These are phyloP conservation scores for Spatulosminthurus flaviceps DNA, from an alignment of 2,888 invertebrate genomes.

Conservation along the genomic window DNA sequence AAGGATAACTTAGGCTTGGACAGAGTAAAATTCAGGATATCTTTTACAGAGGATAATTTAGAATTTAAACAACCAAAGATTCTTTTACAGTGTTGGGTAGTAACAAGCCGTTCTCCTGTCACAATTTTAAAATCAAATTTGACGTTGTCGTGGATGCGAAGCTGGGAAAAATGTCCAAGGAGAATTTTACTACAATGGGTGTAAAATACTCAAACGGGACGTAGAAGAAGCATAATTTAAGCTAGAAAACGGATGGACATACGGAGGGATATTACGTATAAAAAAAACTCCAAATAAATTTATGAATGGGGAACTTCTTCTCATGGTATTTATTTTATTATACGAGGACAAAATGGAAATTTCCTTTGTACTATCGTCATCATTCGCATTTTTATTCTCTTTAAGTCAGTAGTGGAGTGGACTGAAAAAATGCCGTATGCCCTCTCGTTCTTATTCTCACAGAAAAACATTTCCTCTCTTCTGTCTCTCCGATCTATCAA, in stretches of 20 bases:
- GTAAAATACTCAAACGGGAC: not conserved
- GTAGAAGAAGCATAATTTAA: not conserved
- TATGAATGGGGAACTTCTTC: slow-evolving; percentile 23
- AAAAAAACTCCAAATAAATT: not conserved
- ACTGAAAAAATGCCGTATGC: not conserved
- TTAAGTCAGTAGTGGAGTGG: not conserved
- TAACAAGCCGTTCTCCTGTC: slow-evolving; percentile 12
- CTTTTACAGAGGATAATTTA: not conserved
- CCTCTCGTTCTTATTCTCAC: not conserved
- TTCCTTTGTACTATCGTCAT: not conserved
- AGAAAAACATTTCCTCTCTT: not conserved
- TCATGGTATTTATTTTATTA: slow-evolving; percentile 13
- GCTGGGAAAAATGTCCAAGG: not conserved
- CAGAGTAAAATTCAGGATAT: no score
- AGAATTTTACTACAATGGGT: not conserved
- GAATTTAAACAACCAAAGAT: not conserved
- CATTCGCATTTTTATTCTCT: not conserved
- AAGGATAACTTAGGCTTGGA: no score
- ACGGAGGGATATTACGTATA: not conserved
- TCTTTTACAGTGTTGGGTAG: not conserved
- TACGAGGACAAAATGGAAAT: slow-evolving; percentile 12
- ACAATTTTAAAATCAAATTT: slow-evolving; percentile 24
- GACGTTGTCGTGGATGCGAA: slow-evolving; percentile 1
- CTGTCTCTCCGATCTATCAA: not conserved
- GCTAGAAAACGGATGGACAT: not conserved